These are phyloP conservation scores for Drosophila testacea DNA, from an alignment of 2,888 invertebrate genomes.

Conservation along the genomic window DNA sequence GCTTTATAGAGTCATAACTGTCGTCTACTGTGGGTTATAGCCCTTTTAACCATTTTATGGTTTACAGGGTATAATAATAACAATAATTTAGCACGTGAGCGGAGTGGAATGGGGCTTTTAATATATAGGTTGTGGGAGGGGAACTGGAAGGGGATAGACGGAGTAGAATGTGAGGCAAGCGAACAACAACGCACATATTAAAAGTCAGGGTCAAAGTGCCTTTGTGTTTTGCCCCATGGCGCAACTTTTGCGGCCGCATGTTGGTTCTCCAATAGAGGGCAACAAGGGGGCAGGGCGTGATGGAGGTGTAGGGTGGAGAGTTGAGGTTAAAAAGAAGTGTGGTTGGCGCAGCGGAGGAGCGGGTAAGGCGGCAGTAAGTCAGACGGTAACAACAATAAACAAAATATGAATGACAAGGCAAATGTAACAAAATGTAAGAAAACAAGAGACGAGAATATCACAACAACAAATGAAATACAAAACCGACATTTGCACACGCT, in stretches of 20 bases:
- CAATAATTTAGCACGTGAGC: slow-evolving; percentile 67
- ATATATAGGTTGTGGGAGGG: neutral
- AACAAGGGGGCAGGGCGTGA: neutral
- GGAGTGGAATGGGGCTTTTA: neutral
- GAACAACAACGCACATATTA: slow-evolving; percentile 51
- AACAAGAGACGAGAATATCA: slow-evolving; percentile 33
- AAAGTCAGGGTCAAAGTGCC: slow-evolving; percentile 78
- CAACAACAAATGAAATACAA: neutral
- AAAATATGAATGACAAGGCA: slow-evolving; percentile 76
- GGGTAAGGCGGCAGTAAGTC: slow-evolving; percentile 11
- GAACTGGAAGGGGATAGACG: neutral
- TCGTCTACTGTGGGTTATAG: neutral
- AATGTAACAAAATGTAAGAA: slow-evolving; percentile 68
- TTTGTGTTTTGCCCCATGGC: slow-evolving; percentile 63
- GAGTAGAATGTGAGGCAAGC: slow-evolving; percentile 1
- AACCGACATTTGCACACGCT: neutral
- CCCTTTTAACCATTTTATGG: neutral
- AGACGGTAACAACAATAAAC: slow-evolving; percentile 64
- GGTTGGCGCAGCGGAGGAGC: neutral
- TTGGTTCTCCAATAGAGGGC: slow-evolving; percentile 1
- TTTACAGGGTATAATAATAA: slow-evolving; percentile 56
- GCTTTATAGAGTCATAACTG: slow-evolving; percentile 2
- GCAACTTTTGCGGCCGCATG: slow-evolving; percentile 45
- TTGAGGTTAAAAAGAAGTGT: neutral
- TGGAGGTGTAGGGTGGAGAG: too few species aligned